Conservation (phyloP, 2,797 vertebrate species). For the Anas georgica region DNA sequence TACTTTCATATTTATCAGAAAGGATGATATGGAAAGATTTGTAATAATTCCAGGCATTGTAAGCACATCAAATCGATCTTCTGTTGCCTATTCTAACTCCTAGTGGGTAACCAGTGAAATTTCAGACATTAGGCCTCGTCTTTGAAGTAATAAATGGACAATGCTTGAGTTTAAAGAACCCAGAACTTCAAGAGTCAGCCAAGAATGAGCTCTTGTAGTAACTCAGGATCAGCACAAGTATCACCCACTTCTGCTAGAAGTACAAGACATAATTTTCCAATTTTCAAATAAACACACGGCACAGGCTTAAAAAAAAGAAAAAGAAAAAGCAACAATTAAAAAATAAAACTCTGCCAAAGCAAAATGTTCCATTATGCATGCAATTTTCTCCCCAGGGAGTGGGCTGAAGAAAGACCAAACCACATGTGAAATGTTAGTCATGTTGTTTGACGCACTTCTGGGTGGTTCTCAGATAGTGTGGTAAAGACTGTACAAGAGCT, state of each 20-base stretch:
- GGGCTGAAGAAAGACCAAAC: constrained; percentile 19
- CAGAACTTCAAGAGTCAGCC: background rate
- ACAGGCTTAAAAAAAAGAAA: background rate
- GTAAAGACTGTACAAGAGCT: background rate
- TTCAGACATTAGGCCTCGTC: background rate
- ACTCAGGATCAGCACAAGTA: background rate
- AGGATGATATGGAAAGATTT: background rate
- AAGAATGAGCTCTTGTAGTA: background rate
- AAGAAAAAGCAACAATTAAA: background rate
- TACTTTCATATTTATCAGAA: background rate
- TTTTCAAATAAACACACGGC: constrained; percentile 11
- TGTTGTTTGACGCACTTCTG: background rate
- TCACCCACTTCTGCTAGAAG: background rate
- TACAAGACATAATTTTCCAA: background rate
- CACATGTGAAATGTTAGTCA: constrained; percentile 7
- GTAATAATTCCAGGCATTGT: background rate
- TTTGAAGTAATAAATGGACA: background rate
- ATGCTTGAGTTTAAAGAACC: background rate
- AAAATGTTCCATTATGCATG: background rate
- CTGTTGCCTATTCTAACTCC: background rate
- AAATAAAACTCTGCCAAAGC: background rate
- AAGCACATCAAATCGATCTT: background rate
- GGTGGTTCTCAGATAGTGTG: background rate
- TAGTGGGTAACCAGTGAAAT: background rate
- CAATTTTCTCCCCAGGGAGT: constrained; percentile 3